Evolutionary conservation across 2,888 invertebrate species (phyloP).

Genomic region (Andricus curvator): DNA sequence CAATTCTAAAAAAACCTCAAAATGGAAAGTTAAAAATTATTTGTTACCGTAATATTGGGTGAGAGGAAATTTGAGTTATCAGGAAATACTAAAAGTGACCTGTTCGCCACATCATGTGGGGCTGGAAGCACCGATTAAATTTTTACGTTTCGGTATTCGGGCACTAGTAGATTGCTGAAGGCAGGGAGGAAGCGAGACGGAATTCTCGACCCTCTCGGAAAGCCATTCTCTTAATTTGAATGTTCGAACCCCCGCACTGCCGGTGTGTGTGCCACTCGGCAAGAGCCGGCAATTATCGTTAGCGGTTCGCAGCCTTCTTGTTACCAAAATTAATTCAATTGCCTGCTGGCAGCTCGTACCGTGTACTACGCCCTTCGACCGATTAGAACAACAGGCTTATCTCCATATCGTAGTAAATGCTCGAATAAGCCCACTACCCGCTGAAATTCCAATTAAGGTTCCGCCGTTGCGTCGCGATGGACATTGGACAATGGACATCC

Average conservation of each 20-base stretch:
- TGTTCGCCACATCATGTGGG: background rate
- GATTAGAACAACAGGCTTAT: constrained; percentile 61
- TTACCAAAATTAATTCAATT: constrained; percentile 66
- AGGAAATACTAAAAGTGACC: constrained; percentile 24
- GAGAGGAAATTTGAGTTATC: background rate
- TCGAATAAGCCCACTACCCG: constrained; percentile 28
- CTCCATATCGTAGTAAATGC: constrained; percentile 50
- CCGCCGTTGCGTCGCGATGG: background rate
- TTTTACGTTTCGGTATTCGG: constrained; percentile 35
- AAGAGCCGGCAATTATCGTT: constrained; percentile 61
- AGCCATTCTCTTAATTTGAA: constrained; percentile 57
- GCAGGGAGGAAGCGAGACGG: constrained; percentile 18
- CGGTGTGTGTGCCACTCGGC: constrained; percentile 34
- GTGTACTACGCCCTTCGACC: constrained; percentile 54
- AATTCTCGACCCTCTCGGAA: constrained; percentile 29
- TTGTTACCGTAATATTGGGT: background rate
- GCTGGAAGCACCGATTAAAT: constrained; percentile 22
- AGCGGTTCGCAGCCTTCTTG: constrained; percentile 62
- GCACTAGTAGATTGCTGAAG: constrained; percentile 20
- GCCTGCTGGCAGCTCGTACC: constrained; percentile 47
- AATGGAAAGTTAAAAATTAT: no score
- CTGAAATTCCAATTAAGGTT: constrained; percentile 41
- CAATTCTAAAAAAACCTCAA: no score
- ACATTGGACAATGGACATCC: background rate
- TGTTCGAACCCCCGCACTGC: constrained; percentile 42